Evolutionary conservation across 1,140 invertebrate genomes (phyloP).

Genomic region (Camponotus pennsylvanicus): DNA sequence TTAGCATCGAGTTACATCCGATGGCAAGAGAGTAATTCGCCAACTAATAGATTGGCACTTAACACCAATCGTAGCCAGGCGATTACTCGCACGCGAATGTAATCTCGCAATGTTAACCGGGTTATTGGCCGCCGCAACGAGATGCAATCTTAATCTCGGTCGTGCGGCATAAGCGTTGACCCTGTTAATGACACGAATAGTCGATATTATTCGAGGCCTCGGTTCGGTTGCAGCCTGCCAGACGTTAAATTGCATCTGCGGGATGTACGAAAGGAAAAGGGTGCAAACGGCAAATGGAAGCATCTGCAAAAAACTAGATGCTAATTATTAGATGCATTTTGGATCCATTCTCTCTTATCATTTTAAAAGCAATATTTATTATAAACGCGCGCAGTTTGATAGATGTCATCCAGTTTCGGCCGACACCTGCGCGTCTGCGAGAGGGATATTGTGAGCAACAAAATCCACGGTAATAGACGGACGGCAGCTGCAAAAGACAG

Average conservation of each 20-base stretch:
- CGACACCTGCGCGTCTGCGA: slow-evolving; percentile 32
- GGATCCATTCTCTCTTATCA: not conserved
- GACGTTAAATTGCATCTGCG: slow-evolving; percentile 29
- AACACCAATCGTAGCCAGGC: slow-evolving; percentile 19
- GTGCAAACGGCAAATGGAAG: slow-evolving; percentile 8
- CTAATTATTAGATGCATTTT: not conserved
- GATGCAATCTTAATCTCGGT: slow-evolving; percentile 59
- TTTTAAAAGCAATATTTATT: not conserved
- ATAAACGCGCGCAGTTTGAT: not conserved
- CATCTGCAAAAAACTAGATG: too few species aligned
- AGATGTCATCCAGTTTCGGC: slow-evolving; percentile 10
- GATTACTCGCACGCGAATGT: slow-evolving; percentile 53
- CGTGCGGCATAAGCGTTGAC: slow-evolving; percentile 56
- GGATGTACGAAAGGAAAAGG: not conserved
- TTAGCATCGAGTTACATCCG: not conserved
- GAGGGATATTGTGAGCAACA: not conserved
- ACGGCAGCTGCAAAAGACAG: slow-evolving; percentile 45
- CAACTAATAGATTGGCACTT: slow-evolving; percentile 46
- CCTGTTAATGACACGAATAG: slow-evolving; percentile 60
- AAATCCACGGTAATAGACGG: not conserved
- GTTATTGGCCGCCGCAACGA: slow-evolving; percentile 48
- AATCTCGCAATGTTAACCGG: slow-evolving; percentile 17
- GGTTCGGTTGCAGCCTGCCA: not conserved
- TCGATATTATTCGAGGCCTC: slow-evolving; percentile 19
- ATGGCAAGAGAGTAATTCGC: slow-evolving; percentile 21